Conservation (phyloP, 2,888 invertebrate genomes). For the Darwinula stevensoni region DNA sequence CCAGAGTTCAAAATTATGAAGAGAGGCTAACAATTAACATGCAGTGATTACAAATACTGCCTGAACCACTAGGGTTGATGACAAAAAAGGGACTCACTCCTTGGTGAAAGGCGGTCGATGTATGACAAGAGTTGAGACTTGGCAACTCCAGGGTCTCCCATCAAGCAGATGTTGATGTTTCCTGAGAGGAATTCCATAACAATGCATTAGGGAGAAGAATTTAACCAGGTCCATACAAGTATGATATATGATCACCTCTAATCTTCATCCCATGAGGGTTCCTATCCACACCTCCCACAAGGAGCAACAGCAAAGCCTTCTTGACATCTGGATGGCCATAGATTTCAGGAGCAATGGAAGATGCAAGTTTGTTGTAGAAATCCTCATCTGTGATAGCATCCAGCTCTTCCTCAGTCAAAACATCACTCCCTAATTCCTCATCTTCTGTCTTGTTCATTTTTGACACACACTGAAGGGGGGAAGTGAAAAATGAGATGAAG, state of each 20-base stretch:
- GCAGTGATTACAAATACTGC: no score
- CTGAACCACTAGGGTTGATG: no score
- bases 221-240: slow-evolving; percentile 4
- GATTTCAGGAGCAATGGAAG: slow-evolving; percentile 89
- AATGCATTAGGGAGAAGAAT: no score
- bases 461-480: slow-evolving; percentile 26
- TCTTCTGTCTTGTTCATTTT: slow-evolving; percentile 66
- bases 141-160: slow-evolving; percentile 99
- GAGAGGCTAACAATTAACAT: no score
- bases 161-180: slow-evolving; percentile 66
- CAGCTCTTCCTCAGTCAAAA: slow-evolving; percentile 55
- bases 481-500: slow-evolving; percentile 3
- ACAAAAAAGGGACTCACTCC: slow-evolving; percentile 28
- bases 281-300: slow-evolving; percentile 48
- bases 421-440: slow-evolving; percentile 27
- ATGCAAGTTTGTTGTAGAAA: slow-evolving; percentile 68
- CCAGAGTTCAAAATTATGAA: no score
- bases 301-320: slow-evolving; percentile 65
- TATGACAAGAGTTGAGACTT: slow-evolving; percentile 88
- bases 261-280: slow-evolving; percentile 90
- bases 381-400: slow-evolving; percentile 49
- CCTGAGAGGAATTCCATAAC: no score
- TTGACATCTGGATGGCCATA: slow-evolving; percentile 95
- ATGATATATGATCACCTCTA: slow-evolving; percentile 26
- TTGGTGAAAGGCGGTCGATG: slow-evolving; percentile 68